Evolutionary conservation across 1,140 invertebrate genomes (phyloP).

Genomic region (Campodea augens): DNA sequence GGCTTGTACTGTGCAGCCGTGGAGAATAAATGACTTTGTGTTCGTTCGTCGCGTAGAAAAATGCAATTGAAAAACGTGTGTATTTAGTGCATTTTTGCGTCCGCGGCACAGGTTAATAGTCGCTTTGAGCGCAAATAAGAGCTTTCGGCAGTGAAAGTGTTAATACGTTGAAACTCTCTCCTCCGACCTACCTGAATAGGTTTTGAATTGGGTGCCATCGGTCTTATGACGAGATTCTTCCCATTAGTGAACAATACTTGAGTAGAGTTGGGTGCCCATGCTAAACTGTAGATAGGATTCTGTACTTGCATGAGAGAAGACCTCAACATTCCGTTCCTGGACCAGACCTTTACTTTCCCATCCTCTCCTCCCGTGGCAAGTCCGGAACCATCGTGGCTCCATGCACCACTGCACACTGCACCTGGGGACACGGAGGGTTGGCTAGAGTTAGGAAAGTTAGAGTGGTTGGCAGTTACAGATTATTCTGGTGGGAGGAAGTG

Average conservation of each 20-base stretch:
- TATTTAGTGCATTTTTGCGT: too few species aligned
- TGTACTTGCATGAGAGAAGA: slow-evolving; percentile 67
- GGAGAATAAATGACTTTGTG: too few species aligned
- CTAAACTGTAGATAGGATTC: slow-evolving; percentile 54
- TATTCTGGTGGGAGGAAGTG: too few species aligned
- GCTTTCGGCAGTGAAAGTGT: too few species aligned
- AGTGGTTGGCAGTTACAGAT: slow-evolving; percentile 51
- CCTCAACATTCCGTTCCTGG: slow-evolving; percentile 79
- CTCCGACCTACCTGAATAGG: slow-evolving; percentile 51
- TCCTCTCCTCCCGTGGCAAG: slow-evolving; percentile 89
- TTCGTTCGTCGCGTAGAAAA: too few species aligned
- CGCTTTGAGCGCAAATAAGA: too few species aligned
- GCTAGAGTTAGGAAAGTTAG: slow-evolving; percentile 67
- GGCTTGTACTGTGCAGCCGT: too few species aligned
- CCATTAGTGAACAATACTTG: slow-evolving; percentile 69
- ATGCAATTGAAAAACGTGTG: too few species aligned
- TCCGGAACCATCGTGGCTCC: slow-evolving; percentile 84
- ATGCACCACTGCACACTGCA: slow-evolving; percentile 62
- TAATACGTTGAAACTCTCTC: too few species aligned
- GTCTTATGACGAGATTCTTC: slow-evolving; percentile 67
- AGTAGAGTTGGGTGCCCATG: slow-evolving; percentile 72
- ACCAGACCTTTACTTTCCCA: slow-evolving; percentile 92
- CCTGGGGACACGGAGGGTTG: slow-evolving; percentile 80
- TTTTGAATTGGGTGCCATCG: slow-evolving; percentile 73
- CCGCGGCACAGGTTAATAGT: too few species aligned